These are phyloP conservation scores for Brenthis daphne DNA, from an alignment of 2,888 invertebrate genomes.

Conservation along the genomic window DNA sequence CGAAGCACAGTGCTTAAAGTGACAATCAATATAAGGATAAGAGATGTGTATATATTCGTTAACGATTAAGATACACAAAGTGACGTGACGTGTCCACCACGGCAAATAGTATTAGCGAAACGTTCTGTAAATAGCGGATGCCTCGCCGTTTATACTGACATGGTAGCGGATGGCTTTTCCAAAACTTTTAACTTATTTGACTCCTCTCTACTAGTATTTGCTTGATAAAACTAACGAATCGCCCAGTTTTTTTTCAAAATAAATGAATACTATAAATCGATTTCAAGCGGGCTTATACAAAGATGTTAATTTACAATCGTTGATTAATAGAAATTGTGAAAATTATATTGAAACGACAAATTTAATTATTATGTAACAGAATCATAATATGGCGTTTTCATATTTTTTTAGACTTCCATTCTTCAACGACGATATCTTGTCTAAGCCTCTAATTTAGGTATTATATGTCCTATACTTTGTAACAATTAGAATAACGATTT, in stretches of 20 bases:
- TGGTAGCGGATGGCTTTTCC: conserved; percentile 43
- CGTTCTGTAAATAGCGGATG: conserved; percentile 66
- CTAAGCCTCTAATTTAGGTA: too few species aligned
- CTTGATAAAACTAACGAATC: conserved; percentile 22
- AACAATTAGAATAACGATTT: conserved; percentile 44
- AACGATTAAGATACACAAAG: conserved; percentile 77
- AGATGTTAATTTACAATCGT: too few species aligned
- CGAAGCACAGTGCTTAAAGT: conserved; percentile 63
- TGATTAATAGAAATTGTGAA: too few species aligned
- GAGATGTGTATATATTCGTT: conserved; percentile 67
- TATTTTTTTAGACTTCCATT: too few species aligned
- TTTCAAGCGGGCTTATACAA: too few species aligned
- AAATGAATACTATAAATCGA: neutral
- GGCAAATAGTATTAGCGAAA: conserved; percentile 75
- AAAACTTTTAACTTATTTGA: conserved; percentile 44
- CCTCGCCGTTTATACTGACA: conserved; percentile 50
- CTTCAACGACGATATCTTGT: too few species aligned
- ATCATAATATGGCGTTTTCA: too few species aligned
- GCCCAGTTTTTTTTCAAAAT: neutral
- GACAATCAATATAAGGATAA: conserved; percentile 60
- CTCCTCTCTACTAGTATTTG: conserved; percentile 16
- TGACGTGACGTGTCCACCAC: conserved; percentile 67
- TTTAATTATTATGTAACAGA: too few species aligned
- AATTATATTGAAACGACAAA: too few species aligned
- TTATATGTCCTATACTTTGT: neutral